Evolutionary conservation across 2,113 vertebrate species (phyloP), one percentile per base, ranked within the genome.

Genomic region (Bujurquina vittata): DNA sequence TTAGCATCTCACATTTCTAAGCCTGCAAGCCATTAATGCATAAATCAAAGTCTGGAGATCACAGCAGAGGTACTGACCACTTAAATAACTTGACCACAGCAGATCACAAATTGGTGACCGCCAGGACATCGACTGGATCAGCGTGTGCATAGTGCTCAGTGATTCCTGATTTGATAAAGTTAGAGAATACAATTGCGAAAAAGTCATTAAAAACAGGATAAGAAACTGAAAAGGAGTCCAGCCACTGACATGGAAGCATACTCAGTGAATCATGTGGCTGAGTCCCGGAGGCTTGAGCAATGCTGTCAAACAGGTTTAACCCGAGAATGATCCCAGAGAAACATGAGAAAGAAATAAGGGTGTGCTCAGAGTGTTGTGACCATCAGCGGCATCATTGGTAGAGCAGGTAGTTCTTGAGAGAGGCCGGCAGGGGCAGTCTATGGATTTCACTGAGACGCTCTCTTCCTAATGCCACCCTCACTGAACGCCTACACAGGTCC

Each of bases 361-460:
- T 15, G 77, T 87, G 85, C 58, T 81, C 56, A 79, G 60, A 52
- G 46, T 77, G 26, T 54, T 17, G 73, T 59, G 77, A 73, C 80
- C 5, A 74, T 77, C 20, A 20, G 83, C 52, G 40, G 74, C 43
- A 72, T 99, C 97, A 99, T 92, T 99, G 98, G 96, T 99, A 99
- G 79, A 99, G 98, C 94, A 99, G 97, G 94, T 99, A 99, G 94
- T 96, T 97, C 96, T 99, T 99, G 91, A 99, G 97, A 69, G 98
- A 96, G 26, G 97, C 97, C 0, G 98, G 98, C 90, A 99, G 94
- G 9, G 98, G 98, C 88, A 99, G 96, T 0, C 94, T 79, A 15
- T 96, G 97, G 92, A 99, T 99, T 92, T 98, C 97, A 4, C 90
- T 89, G 89, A 99, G 95, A 5, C 98, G 97, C 43, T 97, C 97